Evolutionary conservation across 2,113 vertebrate genomes (phyloP).

Genomic region (Syrrhaptes paradoxus): DNA sequence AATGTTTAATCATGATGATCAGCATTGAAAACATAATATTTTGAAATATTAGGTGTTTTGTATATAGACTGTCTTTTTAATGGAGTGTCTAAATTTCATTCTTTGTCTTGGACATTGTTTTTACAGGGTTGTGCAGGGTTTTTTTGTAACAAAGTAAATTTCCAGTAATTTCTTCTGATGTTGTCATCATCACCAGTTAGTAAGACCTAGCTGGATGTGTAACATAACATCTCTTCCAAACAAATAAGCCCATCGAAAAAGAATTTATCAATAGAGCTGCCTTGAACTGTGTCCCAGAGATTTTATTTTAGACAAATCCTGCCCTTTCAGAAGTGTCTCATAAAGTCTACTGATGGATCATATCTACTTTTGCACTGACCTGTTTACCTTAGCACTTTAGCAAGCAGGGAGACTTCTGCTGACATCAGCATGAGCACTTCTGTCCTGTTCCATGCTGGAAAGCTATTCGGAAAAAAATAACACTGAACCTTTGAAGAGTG

Average conservation of each 20-base stretch:
- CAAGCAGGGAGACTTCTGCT: constrained; percentile 9
- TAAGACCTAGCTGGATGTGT: constrained; percentile 14
- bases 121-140: background rate
- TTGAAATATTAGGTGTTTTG: constrained; percentile 39
- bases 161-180: constrained; percentile 39
- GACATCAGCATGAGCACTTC: constrained; percentile 25
- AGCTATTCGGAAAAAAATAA: constrained; percentile 50
- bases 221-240: background rate
- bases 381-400: constrained; percentile 58
- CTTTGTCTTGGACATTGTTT: constrained; percentile 9
- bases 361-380: constrained; percentile 19
- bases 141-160: background rate
- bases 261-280: constrained; percentile 26
- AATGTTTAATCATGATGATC: constrained; percentile 45
- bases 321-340: background rate
- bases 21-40: background rate
- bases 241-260: constrained; percentile 7
- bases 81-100: background rate
- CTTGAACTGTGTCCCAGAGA: background rate
- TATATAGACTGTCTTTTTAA: constrained; percentile 34
- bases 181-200: constrained; percentile 10
- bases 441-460: background rate
- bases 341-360: constrained; percentile 12
- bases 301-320: constrained; percentile 41
- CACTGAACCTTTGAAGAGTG: background rate